A percentile compares a stretch with the other conserved stretches of the same genome.
Evolutionary conservation across 2,888 invertebrate species (phyloP).

Genomic region (Heteropelma amictum): DNA sequence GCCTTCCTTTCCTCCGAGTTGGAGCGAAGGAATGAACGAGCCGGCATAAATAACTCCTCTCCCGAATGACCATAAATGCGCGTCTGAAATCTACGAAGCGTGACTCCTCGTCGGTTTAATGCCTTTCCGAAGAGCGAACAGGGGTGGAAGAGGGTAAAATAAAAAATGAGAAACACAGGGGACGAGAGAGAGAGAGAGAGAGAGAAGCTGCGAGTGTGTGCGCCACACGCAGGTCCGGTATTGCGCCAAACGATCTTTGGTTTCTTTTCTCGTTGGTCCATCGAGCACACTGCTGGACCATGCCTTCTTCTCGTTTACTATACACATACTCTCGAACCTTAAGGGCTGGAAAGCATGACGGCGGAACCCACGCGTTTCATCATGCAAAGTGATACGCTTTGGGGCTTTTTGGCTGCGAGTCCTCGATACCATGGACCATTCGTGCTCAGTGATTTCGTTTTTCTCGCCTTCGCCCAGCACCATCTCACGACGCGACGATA

Average conservation of each 20-base stretch:
- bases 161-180: constrained; percentile 45
- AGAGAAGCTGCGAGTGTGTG: constrained; percentile 1
- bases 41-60: constrained; percentile 70
- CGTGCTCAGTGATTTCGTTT: constrained; percentile 21
- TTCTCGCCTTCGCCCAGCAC: constrained; percentile 40
- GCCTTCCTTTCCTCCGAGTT: constrained; percentile 19
- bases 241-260: constrained; percentile 45
- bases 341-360: constrained; percentile 5
- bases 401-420: constrained; percentile 11
- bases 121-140: constrained; percentile 61
- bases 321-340: neutral
- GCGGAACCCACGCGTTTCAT: neutral
- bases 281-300: constrained; percentile 34
- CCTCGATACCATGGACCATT: constrained; percentile 18
- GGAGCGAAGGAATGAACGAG: constrained; percentile 42
- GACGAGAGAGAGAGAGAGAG: constrained; percentile 39
- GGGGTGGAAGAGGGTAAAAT: constrained; percentile 65
- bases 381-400: neutral
- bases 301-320: no score
- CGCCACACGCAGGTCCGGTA: constrained; percentile 43
- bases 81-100: constrained; percentile 73
- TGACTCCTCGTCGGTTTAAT: constrained; percentile 69
- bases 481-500: constrained; percentile 52
- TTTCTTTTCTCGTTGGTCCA: constrained; percentile 48
- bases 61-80: constrained; percentile 72